phyloP scores from a whole-genome alignment of 2,888 invertebrate species.

The Leucophenga maculata region DNA sequence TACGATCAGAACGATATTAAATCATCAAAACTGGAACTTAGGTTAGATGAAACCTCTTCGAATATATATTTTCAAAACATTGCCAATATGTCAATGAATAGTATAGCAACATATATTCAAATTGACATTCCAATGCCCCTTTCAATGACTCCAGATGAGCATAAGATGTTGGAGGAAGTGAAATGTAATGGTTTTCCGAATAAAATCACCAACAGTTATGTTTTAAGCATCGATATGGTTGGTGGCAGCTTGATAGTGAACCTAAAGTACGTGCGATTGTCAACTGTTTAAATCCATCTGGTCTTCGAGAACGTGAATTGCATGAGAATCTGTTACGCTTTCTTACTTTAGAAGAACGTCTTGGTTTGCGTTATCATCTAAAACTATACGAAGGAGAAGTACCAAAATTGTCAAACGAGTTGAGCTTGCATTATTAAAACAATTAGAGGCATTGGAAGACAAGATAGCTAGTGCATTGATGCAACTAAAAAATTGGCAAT shows the following conservation, averaged over 20 bases:
- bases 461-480: no score
- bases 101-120: no score
- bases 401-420: conserved; percentile 82
- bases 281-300: conserved; percentile 84
- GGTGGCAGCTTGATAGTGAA: no score
- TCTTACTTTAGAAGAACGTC: conserved; percentile 67
- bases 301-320: conserved; percentile 91
- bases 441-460: no score
- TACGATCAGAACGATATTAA: no score
- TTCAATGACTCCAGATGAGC: no score
- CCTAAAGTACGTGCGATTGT: conserved; percentile 81
- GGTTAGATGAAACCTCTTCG: no score
- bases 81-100: no score
- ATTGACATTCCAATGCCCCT: no score
- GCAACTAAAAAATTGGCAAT: no score
- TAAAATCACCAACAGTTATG: conserved; percentile 79
- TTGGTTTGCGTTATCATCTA: conserved; percentile 66
- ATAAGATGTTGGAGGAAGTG: conserved; percentile 79
- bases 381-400: conserved; percentile 43
- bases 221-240: conserved; percentile 85
- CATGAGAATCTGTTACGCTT: conserved; percentile 81
- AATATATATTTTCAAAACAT: no score
- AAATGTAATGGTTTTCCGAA: conserved; percentile 80
- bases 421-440: conserved; percentile 84
- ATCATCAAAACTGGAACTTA: no score